A percentile compares a stretch with the other conserved stretches of the same genome.
These are phyloP conservation scores for Barypeithes pellucidus DNA, from an alignment of 2,888 invertebrate species.

Conservation along the genomic window DNA sequence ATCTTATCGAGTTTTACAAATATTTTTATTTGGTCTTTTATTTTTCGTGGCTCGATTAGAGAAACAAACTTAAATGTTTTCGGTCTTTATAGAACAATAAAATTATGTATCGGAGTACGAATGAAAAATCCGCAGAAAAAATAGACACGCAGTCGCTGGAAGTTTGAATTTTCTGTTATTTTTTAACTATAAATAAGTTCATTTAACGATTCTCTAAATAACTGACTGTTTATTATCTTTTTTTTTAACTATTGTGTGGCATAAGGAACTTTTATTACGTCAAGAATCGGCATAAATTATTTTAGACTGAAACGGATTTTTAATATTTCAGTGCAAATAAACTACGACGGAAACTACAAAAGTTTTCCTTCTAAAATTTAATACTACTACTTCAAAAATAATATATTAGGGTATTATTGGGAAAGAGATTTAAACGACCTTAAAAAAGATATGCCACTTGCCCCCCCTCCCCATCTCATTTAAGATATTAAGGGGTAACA, in stretches of 20 bases:
- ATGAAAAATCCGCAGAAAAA: neutral
- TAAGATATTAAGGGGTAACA: too few species aligned
- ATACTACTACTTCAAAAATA: too few species aligned
- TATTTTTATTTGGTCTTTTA: slow-evolving; percentile 42
- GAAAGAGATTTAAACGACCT: too few species aligned
- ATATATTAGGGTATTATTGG: too few species aligned
- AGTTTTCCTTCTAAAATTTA: too few species aligned
- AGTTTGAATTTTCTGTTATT: neutral
- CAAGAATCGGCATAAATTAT: neutral
- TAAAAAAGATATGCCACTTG: too few species aligned
- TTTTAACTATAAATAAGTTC: slow-evolving; percentile 6
- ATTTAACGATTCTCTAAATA: slow-evolving; percentile 1
- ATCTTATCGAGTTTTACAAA: slow-evolving; percentile 43
- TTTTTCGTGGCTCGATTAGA: slow-evolving; percentile 31
- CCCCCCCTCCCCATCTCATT: too few species aligned
- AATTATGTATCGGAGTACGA: slow-evolving; percentile 1
- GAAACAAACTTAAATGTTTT: slow-evolving; percentile 21
- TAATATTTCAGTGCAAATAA: too few species aligned
- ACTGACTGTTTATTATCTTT: slow-evolving; percentile 9
- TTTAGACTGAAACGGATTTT: neutral
- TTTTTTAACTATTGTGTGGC: neutral
- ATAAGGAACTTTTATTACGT: neutral
- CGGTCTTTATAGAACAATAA: slow-evolving; percentile 10
- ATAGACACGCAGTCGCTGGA: neutral
- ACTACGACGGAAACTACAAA: too few species aligned